Percentiles rank a stretch among this genome's conserved stretches.
phyloP scores from a whole-genome alignment of 2,113 vertebrate species.

The Serilophus lunatus region DNA sequence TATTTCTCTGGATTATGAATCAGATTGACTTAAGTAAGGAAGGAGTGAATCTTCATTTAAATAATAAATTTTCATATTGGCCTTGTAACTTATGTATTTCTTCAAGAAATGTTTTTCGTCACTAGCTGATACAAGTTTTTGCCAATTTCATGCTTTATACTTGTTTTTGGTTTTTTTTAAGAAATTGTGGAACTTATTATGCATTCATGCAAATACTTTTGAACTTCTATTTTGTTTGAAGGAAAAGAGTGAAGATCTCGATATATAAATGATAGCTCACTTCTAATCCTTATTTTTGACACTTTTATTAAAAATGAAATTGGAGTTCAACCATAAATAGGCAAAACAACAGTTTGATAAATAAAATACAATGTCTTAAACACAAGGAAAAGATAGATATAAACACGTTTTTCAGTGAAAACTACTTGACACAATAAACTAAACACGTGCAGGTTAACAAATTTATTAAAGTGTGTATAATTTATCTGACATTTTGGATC shows the following conservation, averaged over 20 bases:
- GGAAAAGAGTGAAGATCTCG: not conserved
- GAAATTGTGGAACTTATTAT: not conserved
- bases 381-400: not conserved
- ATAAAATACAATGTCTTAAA: not conserved
- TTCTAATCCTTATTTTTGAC: not conserved
- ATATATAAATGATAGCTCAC: not conserved
- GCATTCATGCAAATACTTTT: not conserved
- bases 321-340: not conserved
- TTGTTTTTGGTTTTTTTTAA: not conserved
- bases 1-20: not conserved
- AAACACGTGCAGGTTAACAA: not conserved
- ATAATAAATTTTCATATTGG: not conserved
- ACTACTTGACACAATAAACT: not conserved
- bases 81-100: not conserved
- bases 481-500: not conserved
- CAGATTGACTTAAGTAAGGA: not conserved
- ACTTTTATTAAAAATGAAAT: not conserved
- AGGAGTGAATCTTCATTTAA: not conserved
- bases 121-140: not conserved
- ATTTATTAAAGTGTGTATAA: not conserved
- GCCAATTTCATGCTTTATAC: not conserved
- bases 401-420: not conserved
- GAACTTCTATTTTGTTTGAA: not conserved
- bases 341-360: not conserved
- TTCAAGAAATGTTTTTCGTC: not conserved